Evolutionary conservation across 2,113 vertebrate species (phyloP).

Genomic region (Actinemys pallida): DNA sequence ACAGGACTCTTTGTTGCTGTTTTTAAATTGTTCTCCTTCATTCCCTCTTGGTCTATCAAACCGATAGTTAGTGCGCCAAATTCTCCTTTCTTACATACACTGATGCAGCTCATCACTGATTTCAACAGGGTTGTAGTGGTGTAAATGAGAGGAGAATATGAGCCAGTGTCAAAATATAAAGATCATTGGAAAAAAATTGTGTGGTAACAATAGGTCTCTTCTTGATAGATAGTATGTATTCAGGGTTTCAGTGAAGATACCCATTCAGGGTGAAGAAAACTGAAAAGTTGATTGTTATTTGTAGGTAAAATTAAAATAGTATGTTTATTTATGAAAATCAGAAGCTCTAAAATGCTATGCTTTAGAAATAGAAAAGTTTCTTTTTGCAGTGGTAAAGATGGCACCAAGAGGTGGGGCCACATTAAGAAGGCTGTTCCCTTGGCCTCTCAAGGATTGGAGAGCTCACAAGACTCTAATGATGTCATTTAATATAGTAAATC

Average conservation of each 20-base stretch:
- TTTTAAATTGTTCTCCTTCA: not conserved
- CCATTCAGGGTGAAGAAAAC: not conserved
- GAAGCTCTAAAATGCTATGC: not conserved
- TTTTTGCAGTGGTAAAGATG: not conserved
- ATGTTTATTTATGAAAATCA: conserved; percentile 8
- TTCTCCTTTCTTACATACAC: not conserved
- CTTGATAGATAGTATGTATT: not conserved
- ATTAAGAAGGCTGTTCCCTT: not conserved
- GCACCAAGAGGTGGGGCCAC: not conserved
- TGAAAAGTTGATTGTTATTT: conserved; percentile 25
- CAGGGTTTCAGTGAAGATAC: not conserved
- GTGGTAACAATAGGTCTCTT: not conserved
- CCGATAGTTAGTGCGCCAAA: not conserved
- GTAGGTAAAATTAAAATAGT: not conserved
- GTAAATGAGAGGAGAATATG: not conserved
- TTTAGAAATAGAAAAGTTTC: not conserved
- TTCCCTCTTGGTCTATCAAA: not conserved
- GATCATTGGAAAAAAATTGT: not conserved
- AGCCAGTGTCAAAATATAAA: not conserved
- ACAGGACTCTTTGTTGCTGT: not conserved
- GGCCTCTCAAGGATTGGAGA: not conserved
- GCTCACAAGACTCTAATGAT: accelerated
- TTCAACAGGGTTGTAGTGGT: not conserved
- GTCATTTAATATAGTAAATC: not conserved
- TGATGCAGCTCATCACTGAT: not conserved